Evolutionary conservation across 1,140 invertebrate genomes (phyloP), one percentile per base, ranked within the genome.

Genomic region (Lepidurus arcticus): DNA sequence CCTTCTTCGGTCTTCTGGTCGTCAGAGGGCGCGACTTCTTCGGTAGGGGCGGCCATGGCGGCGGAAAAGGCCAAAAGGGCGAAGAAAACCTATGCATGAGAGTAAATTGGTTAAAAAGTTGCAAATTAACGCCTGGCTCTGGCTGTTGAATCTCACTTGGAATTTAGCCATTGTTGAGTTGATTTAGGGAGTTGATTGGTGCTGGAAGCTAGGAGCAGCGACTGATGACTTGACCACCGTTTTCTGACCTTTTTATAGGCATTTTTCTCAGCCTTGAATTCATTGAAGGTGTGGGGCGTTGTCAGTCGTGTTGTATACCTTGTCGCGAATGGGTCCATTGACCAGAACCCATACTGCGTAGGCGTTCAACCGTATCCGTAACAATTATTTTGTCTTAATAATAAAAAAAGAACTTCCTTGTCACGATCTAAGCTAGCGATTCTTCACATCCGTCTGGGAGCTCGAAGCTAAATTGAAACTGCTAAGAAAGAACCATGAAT

Each of bases 1-100:
- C 8, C 53, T 65, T 65, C 53, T 65, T 65, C 53, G 13, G 53
- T 21, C 21, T 65, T 65, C 53, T 65, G 53, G 53, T 65, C 53
- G 6, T 65, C 53, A 1, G 53, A 65, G 53, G 53, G 13, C n/a
- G n/a, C 53, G 2, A 65, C 53, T n/a, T 65, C 53, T 16, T 16
- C 53, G 13, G 13, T 0, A n/a, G 53, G n/a, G 13, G 53, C 53
- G 53, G 53, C 53, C 8, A 65, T n/a, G 21, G 53, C 53, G 53
- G 53, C 53, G 3, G 53, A 9, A 16, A 65, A 13, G 53, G 53
- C 53, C 53, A 65, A 65, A 65, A 65, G 53, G 21, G 53, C 53
- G 53, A 65, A 0, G 45, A 11, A 47, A 11, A 47, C 45, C 45
- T 47, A 47, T 1, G 16, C 7, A 10, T 10, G 45, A 47, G 16